Evolutionary conservation across 2,113 vertebrate genomes (phyloP).

Genomic region (Circaetus gallicus): DNA sequence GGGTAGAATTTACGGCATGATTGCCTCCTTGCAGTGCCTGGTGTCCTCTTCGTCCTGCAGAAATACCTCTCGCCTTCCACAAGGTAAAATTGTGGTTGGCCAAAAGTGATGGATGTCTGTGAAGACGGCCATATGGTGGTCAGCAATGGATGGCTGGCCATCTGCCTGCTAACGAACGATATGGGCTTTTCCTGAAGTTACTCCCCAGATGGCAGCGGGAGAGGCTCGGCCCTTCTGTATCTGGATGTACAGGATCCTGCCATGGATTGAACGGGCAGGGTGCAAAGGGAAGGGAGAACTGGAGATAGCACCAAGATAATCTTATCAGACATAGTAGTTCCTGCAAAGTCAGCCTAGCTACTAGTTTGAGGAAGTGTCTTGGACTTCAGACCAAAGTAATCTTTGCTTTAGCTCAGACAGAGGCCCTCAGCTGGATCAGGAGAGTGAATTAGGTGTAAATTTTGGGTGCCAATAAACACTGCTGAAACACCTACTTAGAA

Average conservation of each 20-base stretch:
- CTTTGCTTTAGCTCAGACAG: background rate
- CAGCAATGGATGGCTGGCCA: background rate
- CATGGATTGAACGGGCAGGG: accelerated
- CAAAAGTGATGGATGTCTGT: background rate
- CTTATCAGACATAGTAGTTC: background rate
- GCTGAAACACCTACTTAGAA: background rate
- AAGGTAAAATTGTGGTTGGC: background rate
- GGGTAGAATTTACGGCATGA: background rate
- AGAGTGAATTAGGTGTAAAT: background rate
- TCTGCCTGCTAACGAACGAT: background rate
- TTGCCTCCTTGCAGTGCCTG: background rate
- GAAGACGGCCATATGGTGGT: background rate
- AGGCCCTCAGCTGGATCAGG: background rate
- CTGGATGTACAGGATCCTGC: background rate
- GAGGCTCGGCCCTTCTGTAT: background rate
- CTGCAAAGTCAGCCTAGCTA: background rate
- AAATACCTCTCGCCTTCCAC: background rate
- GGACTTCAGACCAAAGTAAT: background rate
- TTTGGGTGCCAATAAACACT: background rate
- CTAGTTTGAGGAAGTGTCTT: background rate
- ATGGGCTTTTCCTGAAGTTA: background rate
- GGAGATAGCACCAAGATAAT: background rate
- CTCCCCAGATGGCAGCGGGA: background rate
- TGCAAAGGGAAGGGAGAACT: background rate
- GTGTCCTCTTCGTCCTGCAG: background rate